phyloP scores from a whole-genome alignment of 2,888 invertebrate species.

The Vandiemenella viatica region DNA sequence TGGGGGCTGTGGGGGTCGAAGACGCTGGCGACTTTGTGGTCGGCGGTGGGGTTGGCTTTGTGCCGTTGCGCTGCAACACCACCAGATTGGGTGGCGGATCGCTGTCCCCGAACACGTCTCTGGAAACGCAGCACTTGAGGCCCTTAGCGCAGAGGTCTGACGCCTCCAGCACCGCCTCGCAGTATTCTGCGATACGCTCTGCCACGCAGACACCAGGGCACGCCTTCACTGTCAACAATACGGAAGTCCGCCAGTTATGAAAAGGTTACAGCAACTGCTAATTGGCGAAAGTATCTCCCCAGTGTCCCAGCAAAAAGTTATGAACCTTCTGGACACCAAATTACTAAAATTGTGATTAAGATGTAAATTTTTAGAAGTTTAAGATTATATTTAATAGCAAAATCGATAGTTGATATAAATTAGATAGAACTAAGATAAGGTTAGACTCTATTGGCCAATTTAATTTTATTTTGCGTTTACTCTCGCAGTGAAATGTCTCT shows the following conservation, averaged over 20 bases:
- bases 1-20: conserved; percentile 23
- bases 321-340: too few species aligned
- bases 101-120: conserved; percentile 54
- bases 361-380: too few species aligned
- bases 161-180: conserved; percentile 66
- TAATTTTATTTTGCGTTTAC: too few species aligned
- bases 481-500: too few species aligned
- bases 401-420: too few species aligned
- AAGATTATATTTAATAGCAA: too few species aligned
- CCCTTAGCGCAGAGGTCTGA: conserved; percentile 57
- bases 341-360: too few species aligned
- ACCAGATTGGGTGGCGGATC: conserved; percentile 52
- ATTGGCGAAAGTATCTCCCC: too few species aligned
- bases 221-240: conserved; percentile 15
- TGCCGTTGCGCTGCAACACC: conserved; percentile 44
- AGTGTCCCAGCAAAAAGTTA: too few species aligned
- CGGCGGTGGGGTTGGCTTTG: conserved; percentile 18
- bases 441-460: too few species aligned
- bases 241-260: neutral
- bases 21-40: conserved; percentile 9
- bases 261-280: neutral
- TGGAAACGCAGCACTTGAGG: conserved; percentile 66
- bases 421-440: too few species aligned
- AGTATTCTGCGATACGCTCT: conserved; percentile 66
- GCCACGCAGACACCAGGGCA: conserved; percentile 77